These are phyloP conservation scores for Nebria brevicollis DNA, from an alignment of 2,888 invertebrate species.

Conservation along the genomic window DNA sequence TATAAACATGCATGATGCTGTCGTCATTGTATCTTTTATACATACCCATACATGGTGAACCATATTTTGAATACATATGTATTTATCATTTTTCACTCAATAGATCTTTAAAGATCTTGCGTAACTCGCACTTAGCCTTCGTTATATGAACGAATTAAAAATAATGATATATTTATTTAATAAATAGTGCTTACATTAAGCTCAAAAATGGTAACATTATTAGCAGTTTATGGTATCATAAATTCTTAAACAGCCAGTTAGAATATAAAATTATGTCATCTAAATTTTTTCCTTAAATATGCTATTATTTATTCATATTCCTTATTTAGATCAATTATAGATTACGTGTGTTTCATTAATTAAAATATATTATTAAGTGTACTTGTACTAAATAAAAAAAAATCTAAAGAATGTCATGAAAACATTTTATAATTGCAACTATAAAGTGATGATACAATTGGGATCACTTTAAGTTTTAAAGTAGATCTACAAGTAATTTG, in stretches of 20 bases:
- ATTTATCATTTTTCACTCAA: constrained; percentile 5
- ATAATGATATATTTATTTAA: background rate
- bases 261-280: background rate
- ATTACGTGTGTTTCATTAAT: background rate
- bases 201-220: background rate
- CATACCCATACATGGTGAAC: constrained; percentile 16
- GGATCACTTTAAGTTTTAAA: too few relatives aligned
- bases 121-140: background rate
- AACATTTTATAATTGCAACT: too few relatives aligned
- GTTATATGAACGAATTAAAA: background rate
- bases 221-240: background rate
- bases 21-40: constrained; percentile 17
- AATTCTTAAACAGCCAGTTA: background rate
- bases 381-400: too few relatives aligned
- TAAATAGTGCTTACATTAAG: background rate
- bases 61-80: constrained; percentile 13
- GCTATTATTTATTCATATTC: background rate
- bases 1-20: constrained; percentile 13
- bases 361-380: too few relatives aligned
- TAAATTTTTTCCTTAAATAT: background rate
- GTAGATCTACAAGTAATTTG: background rate
- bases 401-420: too few relatives aligned
- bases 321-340: background rate
- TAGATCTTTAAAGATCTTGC: background rate
- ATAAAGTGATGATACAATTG: too few relatives aligned